Evolutionary conservation across 35 echinoderm and acorn worm genomes (phyloP), one percentile per base, ranked within the genome.

Genomic region (Heliocidaris erythrogramma): DNA sequence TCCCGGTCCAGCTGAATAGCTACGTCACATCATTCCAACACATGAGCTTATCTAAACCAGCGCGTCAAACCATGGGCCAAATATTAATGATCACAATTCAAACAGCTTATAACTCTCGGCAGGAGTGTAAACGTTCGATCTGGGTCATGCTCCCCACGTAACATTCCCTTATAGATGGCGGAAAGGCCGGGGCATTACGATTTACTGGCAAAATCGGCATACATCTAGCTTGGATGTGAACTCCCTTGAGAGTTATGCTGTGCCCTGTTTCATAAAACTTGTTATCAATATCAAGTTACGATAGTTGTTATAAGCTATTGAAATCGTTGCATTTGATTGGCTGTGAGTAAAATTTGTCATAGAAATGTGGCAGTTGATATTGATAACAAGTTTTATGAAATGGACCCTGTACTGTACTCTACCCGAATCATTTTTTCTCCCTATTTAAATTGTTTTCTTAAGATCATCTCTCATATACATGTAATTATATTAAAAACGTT

Each of bases 61-160:
- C 65, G 65, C 27, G 65, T 78, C 65, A 18, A 42, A 78, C 65
- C 65, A 78, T 78, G 65, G 65, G 65, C 65, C 65, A 78, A 78
- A 78, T 78, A 78, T 78, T 78, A 78, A 78, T 78, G 65, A 78
- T 78, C 65, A 78, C 65, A 78, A 78, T 78, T 78, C 65, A 78
- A 78, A 78, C 65, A 78, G 18, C 65, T 78, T 78, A 78, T 3
- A 18, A n/a, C 65, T 78, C 65, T n/a, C 65, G 21, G 65, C 65
- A n/a, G 65, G 65, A 78, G 65, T 78, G 65, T 78, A 78, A 78
- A n/a, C 65, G 65, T 78, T 78, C 65, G 27, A 78, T 78, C 21
- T 78, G 65, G 65, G 65, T 78, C 65, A 78, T 27, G 27, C 65
- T 18, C 21, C 65, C 65, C 52, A 56, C 27, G 65, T 78, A n/a